These are phyloP conservation scores for Macrobrachium nipponense DNA, from an alignment of 1,140 invertebrate genomes.

Conservation along the genomic window DNA sequence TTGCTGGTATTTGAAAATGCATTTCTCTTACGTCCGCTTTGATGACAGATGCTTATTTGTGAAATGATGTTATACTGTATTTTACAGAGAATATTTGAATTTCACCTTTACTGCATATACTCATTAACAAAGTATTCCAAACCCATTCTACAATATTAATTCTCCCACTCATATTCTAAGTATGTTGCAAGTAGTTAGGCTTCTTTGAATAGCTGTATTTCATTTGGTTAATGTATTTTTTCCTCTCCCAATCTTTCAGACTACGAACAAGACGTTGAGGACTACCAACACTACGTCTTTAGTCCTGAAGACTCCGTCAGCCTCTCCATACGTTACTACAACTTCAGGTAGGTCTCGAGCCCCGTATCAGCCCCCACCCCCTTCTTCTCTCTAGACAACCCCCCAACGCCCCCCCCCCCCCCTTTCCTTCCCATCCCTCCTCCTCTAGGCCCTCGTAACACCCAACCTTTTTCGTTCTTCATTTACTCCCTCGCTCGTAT, in stretches of 20 bases:
- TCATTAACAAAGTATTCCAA: too few species aligned
- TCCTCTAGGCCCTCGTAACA: neutral
- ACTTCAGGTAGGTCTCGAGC: slow-evolving; percentile 65
- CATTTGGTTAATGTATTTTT: neutral
- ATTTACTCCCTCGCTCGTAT: neutral
- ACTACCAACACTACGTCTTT: slow-evolving; percentile 74
- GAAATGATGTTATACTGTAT: too few species aligned
- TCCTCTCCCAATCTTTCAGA: slow-evolving; percentile 40
- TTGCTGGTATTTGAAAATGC: too few species aligned
- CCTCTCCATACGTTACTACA: slow-evolving; percentile 87
- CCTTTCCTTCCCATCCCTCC: neutral
- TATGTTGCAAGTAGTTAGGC: too few species aligned
- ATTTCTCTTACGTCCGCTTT: too few species aligned
- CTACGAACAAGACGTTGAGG: slow-evolving; percentile 66
- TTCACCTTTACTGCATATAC: too few species aligned
- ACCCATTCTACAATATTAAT: too few species aligned
- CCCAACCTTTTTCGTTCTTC: neutral
- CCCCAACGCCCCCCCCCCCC: neutral
- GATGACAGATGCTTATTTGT: too few species aligned
- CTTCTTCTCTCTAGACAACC: neutral
- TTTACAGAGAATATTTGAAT: too few species aligned
- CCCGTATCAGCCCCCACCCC: neutral
- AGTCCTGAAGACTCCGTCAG: slow-evolving; percentile 90
- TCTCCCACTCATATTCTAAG: too few species aligned
- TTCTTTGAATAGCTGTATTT: too few species aligned